phyloP scores from a whole-genome alignment of 2,888 invertebrate genomes.

The Gymnoscelis rufifasciata region DNA sequence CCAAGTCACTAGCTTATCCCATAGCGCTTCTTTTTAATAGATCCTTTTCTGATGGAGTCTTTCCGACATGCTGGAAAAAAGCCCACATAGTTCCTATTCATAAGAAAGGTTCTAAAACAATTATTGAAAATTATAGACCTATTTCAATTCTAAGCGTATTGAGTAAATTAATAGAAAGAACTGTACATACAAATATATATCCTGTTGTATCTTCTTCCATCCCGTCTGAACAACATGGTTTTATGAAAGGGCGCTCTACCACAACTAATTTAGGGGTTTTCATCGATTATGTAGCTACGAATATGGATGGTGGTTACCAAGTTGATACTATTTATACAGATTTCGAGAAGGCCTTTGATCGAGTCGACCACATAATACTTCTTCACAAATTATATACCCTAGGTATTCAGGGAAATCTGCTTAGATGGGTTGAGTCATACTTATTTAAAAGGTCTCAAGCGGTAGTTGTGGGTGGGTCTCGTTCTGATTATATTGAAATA shows the following conservation, averaged over 20 bases:
- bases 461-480: not conserved
- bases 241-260: constrained; percentile 1
- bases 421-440: not conserved
- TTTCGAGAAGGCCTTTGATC: constrained; percentile 2
- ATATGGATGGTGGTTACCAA: not conserved
- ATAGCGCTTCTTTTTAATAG: not conserved
- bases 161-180: no score
- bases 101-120: no score
- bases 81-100: no score
- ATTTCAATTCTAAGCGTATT: no score
- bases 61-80: no score
- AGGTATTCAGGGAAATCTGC: not conserved
- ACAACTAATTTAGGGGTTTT: not conserved
- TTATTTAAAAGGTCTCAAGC: not conserved
- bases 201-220: not conserved
- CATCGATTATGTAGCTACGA: not conserved
- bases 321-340: constrained; percentile 1
- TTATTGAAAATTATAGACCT: no score
- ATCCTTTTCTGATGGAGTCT: not conserved
- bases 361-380: not conserved
- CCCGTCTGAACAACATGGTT: not conserved
- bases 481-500: not conserved
- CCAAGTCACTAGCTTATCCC: not conserved
- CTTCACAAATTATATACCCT: not conserved
- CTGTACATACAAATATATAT: not conserved